A percentile compares a stretch with the other conserved stretches of the same genome.
These are phyloP conservation scores for Clarias gariepinus DNA, from an alignment of 2,113 vertebrate genomes.

Conservation along the genomic window DNA sequence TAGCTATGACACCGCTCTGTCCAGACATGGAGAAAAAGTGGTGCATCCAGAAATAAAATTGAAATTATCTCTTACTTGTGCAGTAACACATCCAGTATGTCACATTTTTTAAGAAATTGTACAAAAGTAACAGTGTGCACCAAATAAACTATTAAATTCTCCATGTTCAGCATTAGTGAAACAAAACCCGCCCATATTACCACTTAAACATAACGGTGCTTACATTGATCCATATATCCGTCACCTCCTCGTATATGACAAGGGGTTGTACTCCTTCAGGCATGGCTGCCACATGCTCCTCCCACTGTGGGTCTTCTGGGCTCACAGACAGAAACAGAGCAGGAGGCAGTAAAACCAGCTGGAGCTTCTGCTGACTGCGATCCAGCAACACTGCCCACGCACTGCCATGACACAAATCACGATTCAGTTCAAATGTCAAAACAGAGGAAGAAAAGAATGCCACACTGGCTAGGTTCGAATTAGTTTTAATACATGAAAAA, in stretches of 20 bases:
- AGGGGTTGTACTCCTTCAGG: constrained; percentile 82
- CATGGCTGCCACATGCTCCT: constrained; percentile 79
- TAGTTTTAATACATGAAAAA: not conserved
- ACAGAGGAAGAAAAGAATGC: not conserved
- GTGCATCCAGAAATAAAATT: not conserved
- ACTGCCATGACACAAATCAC: constrained; percentile 63
- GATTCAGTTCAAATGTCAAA: not conserved
- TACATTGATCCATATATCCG: constrained; percentile 96
- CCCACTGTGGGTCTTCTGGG: constrained; percentile 78
- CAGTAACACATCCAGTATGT: not conserved
- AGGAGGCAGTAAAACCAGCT: constrained; percentile 86
- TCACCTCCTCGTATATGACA: constrained; percentile 91
- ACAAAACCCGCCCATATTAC: not conserved
- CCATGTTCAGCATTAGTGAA: not conserved
- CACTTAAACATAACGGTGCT: constrained; percentile 51
- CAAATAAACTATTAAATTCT: not conserved
- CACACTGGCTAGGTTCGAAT: too few species aligned
- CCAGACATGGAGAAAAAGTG: not conserved
- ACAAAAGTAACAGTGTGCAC: not conserved
- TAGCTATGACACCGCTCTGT: not conserved
- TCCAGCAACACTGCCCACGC: constrained; percentile 95
- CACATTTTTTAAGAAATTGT: not conserved
- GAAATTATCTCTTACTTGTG: not conserved
- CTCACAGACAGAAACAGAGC: constrained; percentile 85
- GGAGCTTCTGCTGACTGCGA: constrained; percentile 89